Evolutionary conservation across 2,888 invertebrate genomes (phyloP), one percentile per base, ranked within the genome.

Genomic region (Mantis religiosa): DNA sequence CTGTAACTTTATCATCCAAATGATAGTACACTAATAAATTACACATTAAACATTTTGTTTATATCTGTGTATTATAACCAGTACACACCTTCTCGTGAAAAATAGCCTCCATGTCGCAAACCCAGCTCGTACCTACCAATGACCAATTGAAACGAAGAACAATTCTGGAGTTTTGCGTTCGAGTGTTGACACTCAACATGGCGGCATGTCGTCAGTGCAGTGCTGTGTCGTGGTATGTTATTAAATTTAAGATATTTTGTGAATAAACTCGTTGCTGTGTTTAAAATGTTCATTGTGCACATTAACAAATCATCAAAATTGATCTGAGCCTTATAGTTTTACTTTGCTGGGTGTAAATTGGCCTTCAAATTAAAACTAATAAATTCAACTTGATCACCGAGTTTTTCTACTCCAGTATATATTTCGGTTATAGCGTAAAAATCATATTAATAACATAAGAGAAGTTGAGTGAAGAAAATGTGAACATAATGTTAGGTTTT

Each of bases 181-280:
- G 88, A 89, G 85, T 90, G 94, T 96, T 96, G 96, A 96, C 96
- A 96, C 96, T 96, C 96, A 97, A 97, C 96, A 97, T 97, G 97
- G 97, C 97, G 97, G 97, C 97, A 96, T 97, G 97, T 97, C 97
- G 96, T 97, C 97, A 97, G 97, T 97, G 97, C 97, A 97, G 96
- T 97, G 97, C 97, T 97, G 97, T 97, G 97, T 97, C 97, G 97
- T 97, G 97, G 97, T 97, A 96, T 97, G 97, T 97, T 95, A 94
- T 94, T 93, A 92, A 14, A 82, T 88, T 82, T 41, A 87, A 89
- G 84, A 88, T 88, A 41, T 88, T 89, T 90, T 83, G 54, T 71
- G 54, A 30, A n/a, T 82, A 54, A 86, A 82, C 27, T 30, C 28
- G 15, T 41, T 28, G 28, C 54, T 81, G 25, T 86, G 41, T 71